phyloP scores from a whole-genome alignment of 2,113 vertebrate genomes.

The Diglossa brunneiventris region DNA sequence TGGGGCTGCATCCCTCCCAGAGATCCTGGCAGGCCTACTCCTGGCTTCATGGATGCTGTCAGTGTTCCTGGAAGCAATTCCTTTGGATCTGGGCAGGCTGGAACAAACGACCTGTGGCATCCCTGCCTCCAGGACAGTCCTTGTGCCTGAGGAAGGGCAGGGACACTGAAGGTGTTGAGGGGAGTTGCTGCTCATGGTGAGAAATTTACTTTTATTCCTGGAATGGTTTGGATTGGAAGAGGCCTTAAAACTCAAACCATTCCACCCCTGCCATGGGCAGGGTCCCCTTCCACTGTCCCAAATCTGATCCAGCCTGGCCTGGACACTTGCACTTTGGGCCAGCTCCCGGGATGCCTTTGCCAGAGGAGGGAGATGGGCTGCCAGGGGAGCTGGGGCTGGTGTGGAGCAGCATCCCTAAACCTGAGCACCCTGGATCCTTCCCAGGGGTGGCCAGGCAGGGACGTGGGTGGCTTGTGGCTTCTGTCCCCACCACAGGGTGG shows the following conservation, averaged over 20 bases:
- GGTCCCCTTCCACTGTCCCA: neutral
- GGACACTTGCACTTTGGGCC: neutral
- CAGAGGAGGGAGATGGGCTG: neutral
- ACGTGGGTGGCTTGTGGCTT: neutral
- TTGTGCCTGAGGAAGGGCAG: neutral
- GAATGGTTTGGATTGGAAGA: neutral
- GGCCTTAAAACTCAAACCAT: neutral
- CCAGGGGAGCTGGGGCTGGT: rapidly evolving
- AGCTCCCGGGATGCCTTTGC: neutral
- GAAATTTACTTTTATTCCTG: neutral
- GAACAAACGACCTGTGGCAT: rapidly evolving
- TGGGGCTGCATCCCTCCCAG: neutral
- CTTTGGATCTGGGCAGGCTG: neutral
- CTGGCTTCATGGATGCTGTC: rapidly evolving
- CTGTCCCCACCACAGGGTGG: rapidly evolving
- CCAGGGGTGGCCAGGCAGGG: rapidly evolving
- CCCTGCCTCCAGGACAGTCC: neutral
- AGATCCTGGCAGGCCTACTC: neutral
- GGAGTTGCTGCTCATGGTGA: neutral
- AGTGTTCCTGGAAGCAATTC: neutral
- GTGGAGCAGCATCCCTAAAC: neutral
- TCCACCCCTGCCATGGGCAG: neutral
- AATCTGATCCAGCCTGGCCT: rapidly evolving
- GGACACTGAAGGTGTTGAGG: neutral
- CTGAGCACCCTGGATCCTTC: neutral